A percentile compares a stretch with the other conserved stretches of the same genome.
These are phyloP conservation scores for Oreocharis arfaki DNA, from an alignment of 2,113 vertebrate species.

Conservation along the genomic window DNA sequence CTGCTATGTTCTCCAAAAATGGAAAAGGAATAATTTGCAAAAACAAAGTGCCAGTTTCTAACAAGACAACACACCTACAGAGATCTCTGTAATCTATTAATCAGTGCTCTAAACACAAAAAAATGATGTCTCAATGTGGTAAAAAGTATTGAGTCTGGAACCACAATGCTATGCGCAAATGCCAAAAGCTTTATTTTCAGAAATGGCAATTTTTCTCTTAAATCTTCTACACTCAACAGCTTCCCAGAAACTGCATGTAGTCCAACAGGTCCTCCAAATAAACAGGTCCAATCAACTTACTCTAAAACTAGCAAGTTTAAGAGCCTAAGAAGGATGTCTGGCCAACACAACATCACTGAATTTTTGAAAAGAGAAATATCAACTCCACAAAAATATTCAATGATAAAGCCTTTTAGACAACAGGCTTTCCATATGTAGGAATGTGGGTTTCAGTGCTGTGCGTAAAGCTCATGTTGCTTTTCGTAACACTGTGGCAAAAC, in stretches of 20 bases:
- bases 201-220: not conserved
- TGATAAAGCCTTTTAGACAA: not conserved
- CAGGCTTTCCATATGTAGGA: not conserved
- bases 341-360: not conserved
- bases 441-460: rapidly evolving
- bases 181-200: not conserved
- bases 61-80: not conserved
- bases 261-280: not conserved
- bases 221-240: not conserved
- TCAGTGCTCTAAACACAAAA: not conserved
- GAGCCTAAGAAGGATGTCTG: not conserved
- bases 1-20: not conserved
- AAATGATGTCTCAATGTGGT: rapidly evolving
- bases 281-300: not conserved
- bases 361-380: not conserved
- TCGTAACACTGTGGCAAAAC: not conserved
- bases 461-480: not conserved
- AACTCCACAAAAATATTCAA: not conserved
- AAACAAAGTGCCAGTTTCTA: not conserved
- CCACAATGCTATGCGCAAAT: rapidly evolving
- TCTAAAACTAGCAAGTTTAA: not conserved
- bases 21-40: not conserved
- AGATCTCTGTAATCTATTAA: not conserved
- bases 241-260: not conserved
- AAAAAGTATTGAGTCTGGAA: not conserved